Percentiles rank a stretch among this genome's conserved stretches.
Evolutionary conservation across 30 jellyfish, hydroid and myxozoan species (phyloP).

Genomic region (Mastigias papua): DNA sequence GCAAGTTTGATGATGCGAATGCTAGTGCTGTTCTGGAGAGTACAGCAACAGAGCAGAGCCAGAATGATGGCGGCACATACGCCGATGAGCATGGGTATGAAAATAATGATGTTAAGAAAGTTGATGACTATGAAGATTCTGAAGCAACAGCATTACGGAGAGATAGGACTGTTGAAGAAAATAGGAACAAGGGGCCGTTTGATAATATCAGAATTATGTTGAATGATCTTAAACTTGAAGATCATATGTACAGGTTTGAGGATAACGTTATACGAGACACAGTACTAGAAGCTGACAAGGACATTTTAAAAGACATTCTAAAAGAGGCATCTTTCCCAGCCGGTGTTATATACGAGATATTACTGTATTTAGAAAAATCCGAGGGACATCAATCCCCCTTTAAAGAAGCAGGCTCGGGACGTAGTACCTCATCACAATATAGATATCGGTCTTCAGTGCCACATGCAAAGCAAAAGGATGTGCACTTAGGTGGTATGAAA

Average conservation of each 20-base stretch:
- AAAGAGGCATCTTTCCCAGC: slow-evolving; percentile 65
- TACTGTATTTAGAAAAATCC: slow-evolving; percentile 26
- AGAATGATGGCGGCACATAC: background rate
- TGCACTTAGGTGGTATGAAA: background rate
- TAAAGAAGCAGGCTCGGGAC: background rate
- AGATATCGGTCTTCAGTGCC: background rate
- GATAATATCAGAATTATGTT: slow-evolving; percentile 16
- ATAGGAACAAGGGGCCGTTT: slow-evolving; percentile 15
- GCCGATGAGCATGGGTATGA: slow-evolving; percentile 6
- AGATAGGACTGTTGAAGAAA: background rate
- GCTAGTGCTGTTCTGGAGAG: background rate
- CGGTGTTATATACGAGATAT: slow-evolving; percentile 52
- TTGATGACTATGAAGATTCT: background rate
- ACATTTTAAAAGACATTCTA: slow-evolving; percentile 17
- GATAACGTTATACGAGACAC: slow-evolving; percentile 57
- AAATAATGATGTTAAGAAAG: slow-evolving; percentile 1
- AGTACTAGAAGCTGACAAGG: slow-evolving; percentile 37
- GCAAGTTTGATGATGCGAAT: background rate
- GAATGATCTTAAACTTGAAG: slow-evolving; percentile 42
- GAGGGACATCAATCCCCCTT: too few species aligned
- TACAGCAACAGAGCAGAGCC: background rate
- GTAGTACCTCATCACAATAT: background rate
- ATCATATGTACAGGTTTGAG: slow-evolving; percentile 42
- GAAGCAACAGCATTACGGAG: background rate
- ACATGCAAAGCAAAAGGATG: background rate